A percentile compares a stretch with the other conserved stretches of the same genome.
These are phyloP conservation scores for Chionis minor DNA, from an alignment of 2,113 vertebrate species.

Conservation along the genomic window DNA sequence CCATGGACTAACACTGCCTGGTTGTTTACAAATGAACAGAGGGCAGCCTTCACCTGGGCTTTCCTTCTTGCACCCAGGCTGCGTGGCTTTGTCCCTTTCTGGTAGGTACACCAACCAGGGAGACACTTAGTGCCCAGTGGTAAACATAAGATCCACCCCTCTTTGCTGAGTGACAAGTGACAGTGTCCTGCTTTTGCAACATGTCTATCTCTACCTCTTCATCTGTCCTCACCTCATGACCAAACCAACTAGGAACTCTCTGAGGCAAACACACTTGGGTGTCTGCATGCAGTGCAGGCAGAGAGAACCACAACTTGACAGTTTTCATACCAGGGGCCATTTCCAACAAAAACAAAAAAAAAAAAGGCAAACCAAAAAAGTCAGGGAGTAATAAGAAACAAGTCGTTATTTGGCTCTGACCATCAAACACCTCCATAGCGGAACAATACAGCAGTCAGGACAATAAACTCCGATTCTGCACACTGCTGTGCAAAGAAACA, in stretches of 20 bases:
- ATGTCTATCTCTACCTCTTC: background rate
- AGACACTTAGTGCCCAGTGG: background rate
- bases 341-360: background rate
- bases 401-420: background rate
- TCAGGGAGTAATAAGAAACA: background rate
- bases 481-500: slow-evolving; percentile 8
- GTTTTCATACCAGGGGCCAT: background rate
- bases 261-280: accelerated
- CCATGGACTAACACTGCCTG: background rate
- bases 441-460: background rate
- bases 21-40: accelerated
- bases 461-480: background rate
- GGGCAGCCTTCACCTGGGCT: background rate
- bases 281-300: background rate
- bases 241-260: background rate
- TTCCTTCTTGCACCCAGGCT: background rate
- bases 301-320: background rate
- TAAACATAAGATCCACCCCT: background rate
- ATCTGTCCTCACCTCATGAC: background rate
- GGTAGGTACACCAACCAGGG: background rate
- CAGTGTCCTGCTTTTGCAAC: background rate
- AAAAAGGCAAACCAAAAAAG: background rate
- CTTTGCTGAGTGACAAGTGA: background rate
- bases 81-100: background rate
- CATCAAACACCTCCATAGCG: background rate